A percentile compares a stretch with the other conserved stretches of the same genome.
Conservation (phyloP, 1,140 invertebrate species). For the Lycorma delicatula region DNA sequence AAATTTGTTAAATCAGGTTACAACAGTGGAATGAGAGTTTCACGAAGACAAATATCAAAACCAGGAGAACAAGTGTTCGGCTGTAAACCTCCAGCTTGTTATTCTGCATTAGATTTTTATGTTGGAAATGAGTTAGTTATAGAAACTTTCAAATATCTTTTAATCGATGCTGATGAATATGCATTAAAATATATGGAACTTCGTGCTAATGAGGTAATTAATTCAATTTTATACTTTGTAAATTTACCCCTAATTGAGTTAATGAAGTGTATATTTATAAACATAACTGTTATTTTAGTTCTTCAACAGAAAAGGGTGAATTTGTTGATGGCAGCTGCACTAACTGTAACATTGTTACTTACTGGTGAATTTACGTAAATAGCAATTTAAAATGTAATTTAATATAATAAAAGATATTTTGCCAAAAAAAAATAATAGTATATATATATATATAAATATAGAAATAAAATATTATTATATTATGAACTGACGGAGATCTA, state of each 20-base stretch:
- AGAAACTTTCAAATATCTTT: conserved; percentile 64
- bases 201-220: conserved; percentile 55
- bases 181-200: conserved; percentile 79
- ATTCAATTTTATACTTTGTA: no score
- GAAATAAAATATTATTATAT: no score
- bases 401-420: no score
- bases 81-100: conserved; percentile 59
- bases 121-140: conserved; percentile 66
- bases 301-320: not conserved
- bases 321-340: no score
- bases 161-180: conserved; percentile 77
- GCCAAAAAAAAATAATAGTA: no score
- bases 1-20: conserved; percentile 43
- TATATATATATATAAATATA: no score
- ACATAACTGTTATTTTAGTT: not conserved
- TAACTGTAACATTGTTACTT: no score
- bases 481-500: no score
- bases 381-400: no score
- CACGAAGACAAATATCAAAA: conserved; percentile 55
- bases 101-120: conserved; percentile 67
- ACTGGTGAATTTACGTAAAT: no score
- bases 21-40: conserved; percentile 57
- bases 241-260: conserved; percentile 15
- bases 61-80: conserved; percentile 62
- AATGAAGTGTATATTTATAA: not conserved